Percentiles rank a stretch among this genome's conserved stretches.
These are phyloP conservation scores for Amniataba percoides DNA, from an alignment of 2,797 vertebrate genomes.

Conservation along the genomic window DNA sequence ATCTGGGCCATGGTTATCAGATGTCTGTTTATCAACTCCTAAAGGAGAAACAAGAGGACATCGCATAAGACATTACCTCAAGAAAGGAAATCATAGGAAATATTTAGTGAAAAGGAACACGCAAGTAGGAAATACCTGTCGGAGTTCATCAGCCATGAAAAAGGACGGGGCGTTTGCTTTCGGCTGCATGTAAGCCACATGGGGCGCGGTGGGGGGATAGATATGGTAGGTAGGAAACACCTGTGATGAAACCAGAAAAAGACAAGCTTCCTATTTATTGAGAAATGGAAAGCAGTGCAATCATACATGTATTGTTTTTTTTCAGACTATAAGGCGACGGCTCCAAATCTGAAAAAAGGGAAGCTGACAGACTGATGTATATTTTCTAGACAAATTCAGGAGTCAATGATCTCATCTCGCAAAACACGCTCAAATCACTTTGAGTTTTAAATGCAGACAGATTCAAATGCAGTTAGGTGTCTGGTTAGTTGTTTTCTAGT, in stretches of 20 bases:
- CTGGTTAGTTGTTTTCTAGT: not conserved
- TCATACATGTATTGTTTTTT: not conserved
- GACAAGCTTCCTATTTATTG: constrained; percentile 70
- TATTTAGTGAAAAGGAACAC: not conserved
- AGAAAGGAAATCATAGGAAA: not conserved
- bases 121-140: constrained; percentile 88
- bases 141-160: constrained; percentile 98
- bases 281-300: constrained; percentile 68
- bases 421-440: not conserved
- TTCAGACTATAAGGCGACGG: not conserved
- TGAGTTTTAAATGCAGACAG: not conserved
- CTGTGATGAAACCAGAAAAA: constrained; percentile 82
- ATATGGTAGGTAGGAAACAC: constrained; percentile 99
- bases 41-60: constrained; percentile 27
- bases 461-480: not conserved
- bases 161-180: constrained; percentile 99
- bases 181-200: constrained; percentile 99
- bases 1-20: constrained; percentile 99
- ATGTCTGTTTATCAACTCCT: constrained; percentile 99
- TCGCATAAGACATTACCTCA: constrained; percentile 24
- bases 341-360: not conserved
- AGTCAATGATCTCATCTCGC: not conserved
- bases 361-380: not conserved
- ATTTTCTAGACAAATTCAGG: not conserved
- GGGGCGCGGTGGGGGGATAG: constrained; percentile 97